A percentile compares a stretch with the other conserved stretches of the same genome.
phyloP scores from a whole-genome alignment of 2,797 vertebrate species.

The Myotis myotis region DNA sequence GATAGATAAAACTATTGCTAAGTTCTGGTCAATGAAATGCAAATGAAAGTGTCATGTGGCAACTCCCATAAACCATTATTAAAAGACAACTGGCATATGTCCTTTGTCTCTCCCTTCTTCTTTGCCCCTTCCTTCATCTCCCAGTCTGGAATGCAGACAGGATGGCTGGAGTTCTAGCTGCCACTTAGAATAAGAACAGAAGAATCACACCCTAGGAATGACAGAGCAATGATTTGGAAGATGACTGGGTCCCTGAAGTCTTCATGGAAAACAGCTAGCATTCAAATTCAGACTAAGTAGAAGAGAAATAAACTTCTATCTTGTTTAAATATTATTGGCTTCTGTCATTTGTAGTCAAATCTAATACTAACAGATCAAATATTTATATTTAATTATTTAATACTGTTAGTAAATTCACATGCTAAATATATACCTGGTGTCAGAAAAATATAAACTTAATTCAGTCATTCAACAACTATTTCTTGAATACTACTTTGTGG shows the following conservation, averaged over 20 bases:
- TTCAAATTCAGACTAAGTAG: background rate
- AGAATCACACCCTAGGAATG: background rate
- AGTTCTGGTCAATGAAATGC: background rate
- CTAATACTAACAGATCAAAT: background rate
- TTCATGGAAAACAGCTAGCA: background rate
- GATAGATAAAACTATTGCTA: background rate
- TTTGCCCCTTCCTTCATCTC: background rate
- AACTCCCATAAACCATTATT: background rate
- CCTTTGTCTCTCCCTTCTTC: background rate
- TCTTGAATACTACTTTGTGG: background rate
- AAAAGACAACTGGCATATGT: background rate
- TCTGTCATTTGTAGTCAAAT: slow-evolving; percentile 16
- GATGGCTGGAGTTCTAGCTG: background rate
- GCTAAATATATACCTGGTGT: background rate
- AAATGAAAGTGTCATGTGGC: background rate
- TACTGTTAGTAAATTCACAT: slow-evolving; percentile 8
- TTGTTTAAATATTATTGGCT: slow-evolving; percentile 28
- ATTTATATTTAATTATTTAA: slow-evolving; percentile 41
- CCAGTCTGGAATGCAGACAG: background rate
- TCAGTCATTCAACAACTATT: background rate
- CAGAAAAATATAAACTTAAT: slow-evolving; percentile 33
- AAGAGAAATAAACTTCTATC: background rate
- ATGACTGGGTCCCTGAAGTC: background rate
- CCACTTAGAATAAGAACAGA: background rate
- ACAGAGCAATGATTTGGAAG: background rate